Evolutionary conservation across 2,888 invertebrate genomes (phyloP), one percentile per base, ranked within the genome.

Genomic region (Bellardia bayeri): DNA sequence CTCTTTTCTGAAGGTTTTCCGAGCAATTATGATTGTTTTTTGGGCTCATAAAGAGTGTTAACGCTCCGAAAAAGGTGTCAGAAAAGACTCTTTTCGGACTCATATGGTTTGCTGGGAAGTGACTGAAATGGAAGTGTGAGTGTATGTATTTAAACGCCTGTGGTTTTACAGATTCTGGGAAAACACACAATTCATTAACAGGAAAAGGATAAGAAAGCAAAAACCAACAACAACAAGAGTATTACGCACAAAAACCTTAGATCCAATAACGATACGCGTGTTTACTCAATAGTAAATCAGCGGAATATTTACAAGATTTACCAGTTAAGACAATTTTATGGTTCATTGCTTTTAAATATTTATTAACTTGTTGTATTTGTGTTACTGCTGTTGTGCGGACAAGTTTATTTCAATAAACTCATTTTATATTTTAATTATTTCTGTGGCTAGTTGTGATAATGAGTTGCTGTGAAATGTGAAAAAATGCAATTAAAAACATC

Each of bases 171-270:
- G 58, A 63, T 69, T 72, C 80, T 76, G 71, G 49, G 88, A 85
- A 71, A 85, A 76, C 16, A 71, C 83, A 86, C 75, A 88, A 89
- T 90, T 90, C 75, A 79, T 82, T 82, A 84, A 66, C 49, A 69
- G 78, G 69, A 82, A 81, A 78, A 72, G 74, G 68, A 51, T 82
- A 69, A 76, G 69, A 71, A 68, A 61, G 30, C 13, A 63, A 30
- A 14, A 11, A 64, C 37, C 16, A n/a, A 66, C 40, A 71, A 58
- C 11, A 75, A 58, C 45, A 45, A 71, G 16, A 76, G 9, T 40
- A 63, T 85, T 69, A 85, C 81, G 69, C 23, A 42, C n/a, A 71
- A 82, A 87, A 82, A 74, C 82, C 79, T 75, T 85, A 69, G 8
- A 71, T 79, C 85, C 79, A 81, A 82, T 42, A 84, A 72, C 45